Evolutionary conservation across 2,797 vertebrate species (phyloP).

Genomic region (Falco columbarius): DNA sequence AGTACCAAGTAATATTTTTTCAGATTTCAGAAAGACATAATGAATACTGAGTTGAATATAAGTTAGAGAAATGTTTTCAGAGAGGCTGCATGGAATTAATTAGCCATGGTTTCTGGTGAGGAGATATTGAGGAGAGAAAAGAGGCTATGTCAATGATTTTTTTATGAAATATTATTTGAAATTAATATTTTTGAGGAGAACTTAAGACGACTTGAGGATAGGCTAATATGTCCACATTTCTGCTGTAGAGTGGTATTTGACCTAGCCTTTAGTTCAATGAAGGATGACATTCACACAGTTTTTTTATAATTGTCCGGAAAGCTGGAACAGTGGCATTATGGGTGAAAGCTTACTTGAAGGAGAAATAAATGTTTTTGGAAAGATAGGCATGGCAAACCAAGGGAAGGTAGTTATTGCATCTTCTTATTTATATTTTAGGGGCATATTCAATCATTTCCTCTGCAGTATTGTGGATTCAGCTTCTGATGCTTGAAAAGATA

Average conservation of each 20-base stretch:
- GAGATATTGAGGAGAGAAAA: background rate
- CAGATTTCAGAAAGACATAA: background rate
- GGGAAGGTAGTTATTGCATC: background rate
- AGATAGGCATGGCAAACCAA: background rate
- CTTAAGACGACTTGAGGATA: background rate
- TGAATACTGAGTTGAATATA: background rate
- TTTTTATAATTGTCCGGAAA: background rate
- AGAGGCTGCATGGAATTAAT: background rate
- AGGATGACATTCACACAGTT: background rate
- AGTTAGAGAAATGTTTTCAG: background rate
- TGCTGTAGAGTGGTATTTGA: background rate
- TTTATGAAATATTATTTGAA: background rate
- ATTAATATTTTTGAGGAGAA: background rate
- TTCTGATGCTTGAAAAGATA: background rate
- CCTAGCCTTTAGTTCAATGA: background rate
- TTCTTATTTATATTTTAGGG: slow-evolving; percentile 19
- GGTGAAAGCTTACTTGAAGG: background rate
- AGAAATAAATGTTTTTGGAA: background rate
- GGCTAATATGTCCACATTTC: background rate
- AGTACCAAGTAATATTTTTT: background rate
- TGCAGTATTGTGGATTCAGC: background rate
- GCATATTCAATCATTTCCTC: background rate
- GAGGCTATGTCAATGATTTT: background rate
- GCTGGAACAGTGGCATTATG: background rate
- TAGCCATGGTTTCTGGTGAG: background rate